These are phyloP conservation scores for Autographa gamma DNA, from an alignment of 2,888 invertebrate species.

Conservation along the genomic window DNA sequence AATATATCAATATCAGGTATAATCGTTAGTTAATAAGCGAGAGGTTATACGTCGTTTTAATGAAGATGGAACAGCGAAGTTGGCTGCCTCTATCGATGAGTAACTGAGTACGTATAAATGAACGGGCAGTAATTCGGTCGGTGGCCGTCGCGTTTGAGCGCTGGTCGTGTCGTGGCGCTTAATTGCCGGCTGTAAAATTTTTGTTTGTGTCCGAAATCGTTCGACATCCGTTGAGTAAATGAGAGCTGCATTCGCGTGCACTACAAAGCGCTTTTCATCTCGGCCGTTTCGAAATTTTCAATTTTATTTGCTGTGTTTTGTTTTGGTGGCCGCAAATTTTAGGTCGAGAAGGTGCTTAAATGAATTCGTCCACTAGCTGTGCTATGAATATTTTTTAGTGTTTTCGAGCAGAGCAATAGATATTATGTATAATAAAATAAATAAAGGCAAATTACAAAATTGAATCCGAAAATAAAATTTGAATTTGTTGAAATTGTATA, in stretches of 20 bases:
- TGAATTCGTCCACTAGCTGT: conserved; percentile 54
- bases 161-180: conserved; percentile 63
- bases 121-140: conserved; percentile 64
- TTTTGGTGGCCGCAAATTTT: conserved; percentile 48
- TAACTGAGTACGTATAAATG: conserved; percentile 62
- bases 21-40: conserved; percentile 62
- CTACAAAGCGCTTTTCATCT: conserved; percentile 67
- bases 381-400: conserved; percentile 35
- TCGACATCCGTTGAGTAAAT: conserved; percentile 67
- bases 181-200: conserved; percentile 75
- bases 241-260: conserved; percentile 64
- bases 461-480: too few species aligned
- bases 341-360: conserved; percentile 61
- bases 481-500: too few species aligned
- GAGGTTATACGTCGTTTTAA: conserved; percentile 57
- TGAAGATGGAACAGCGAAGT: conserved; percentile 67
- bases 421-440: too few species aligned
- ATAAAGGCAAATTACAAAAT: too few species aligned
- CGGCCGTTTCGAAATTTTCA: conserved; percentile 56
- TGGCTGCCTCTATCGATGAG: conserved; percentile 53
- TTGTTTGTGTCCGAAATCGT: conserved; percentile 73
- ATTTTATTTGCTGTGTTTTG: conserved; percentile 63
- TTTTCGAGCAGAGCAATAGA: neutral
- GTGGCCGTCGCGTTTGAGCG: conserved; percentile 59
- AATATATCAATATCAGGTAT: conserved; percentile 62